phyloP scores from a whole-genome alignment of 2,113 vertebrate genomes.

The Gambusia affinis region DNA sequence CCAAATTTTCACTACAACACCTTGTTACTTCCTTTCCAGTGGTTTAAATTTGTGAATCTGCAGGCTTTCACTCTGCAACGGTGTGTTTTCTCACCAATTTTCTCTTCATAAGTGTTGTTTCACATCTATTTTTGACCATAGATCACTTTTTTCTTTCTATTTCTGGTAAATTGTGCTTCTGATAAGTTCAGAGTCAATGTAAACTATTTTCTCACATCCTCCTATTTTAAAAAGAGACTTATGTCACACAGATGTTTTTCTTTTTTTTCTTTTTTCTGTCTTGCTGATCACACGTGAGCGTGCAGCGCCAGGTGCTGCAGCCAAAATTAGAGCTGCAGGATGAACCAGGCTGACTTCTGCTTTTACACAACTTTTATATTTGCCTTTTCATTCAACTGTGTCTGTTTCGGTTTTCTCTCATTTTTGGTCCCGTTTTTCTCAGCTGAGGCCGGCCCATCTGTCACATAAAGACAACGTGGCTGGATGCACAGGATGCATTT shows the following conservation, averaged over 20 bases:
- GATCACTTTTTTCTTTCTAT: background rate
- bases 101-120: constrained; percentile 9
- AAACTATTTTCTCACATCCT: background rate
- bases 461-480: background rate
- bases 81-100: constrained; percentile 20
- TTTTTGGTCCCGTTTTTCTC: background rate
- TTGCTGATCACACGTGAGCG: constrained; percentile 38
- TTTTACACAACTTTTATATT: constrained; percentile 50
- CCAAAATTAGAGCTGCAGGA: constrained; percentile 42
- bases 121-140: constrained; percentile 4
- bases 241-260: background rate
- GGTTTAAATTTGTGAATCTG: background rate
- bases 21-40: constrained; percentile 6
- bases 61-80: constrained; percentile 9
- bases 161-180: background rate
- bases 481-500: constrained; percentile 11
- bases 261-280: constrained; percentile 6
- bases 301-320: constrained; percentile 54
- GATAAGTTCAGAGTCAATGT: background rate
- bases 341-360: constrained; percentile 47
- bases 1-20: constrained; percentile 23
- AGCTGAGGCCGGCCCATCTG: background rate
- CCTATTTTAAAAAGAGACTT: background rate
- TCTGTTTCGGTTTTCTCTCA: constrained; percentile 28
- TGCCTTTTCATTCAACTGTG: constrained; percentile 55